Evolutionary conservation across 2,797 vertebrate species (phyloP).

Genomic region (Microctenopoma stevenorrisi): DNA sequence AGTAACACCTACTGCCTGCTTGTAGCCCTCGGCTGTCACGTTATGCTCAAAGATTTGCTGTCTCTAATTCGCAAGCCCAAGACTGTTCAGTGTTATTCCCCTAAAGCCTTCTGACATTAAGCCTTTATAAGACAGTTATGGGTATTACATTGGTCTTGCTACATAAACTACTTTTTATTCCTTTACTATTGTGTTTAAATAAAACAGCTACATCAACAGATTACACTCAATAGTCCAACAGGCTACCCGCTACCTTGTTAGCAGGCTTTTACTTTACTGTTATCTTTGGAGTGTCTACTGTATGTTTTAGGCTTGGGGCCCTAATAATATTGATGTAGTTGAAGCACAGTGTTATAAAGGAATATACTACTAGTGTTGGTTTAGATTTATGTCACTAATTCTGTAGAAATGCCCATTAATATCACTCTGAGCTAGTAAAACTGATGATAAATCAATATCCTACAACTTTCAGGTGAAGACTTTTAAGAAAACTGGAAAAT

Average conservation of each 20-base stretch:
- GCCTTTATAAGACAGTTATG: conserved; percentile 76
- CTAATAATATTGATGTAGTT: conserved; percentile 59
- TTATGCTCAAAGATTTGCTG: conserved; percentile 66
- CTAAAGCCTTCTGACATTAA: conserved; percentile 72
- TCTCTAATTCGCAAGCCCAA: conserved; percentile 72
- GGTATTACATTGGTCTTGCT: conserved; percentile 67
- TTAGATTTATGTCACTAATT: conserved; percentile 37
- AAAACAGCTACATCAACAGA: conserved; percentile 57
- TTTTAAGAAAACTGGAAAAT: conserved; percentile 43
- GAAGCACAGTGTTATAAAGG: conserved; percentile 37
- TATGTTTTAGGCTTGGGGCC: conserved; percentile 61
- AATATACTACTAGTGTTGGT: conserved; percentile 35
- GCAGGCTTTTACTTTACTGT: conserved; percentile 60
- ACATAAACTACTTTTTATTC: conserved; percentile 68
- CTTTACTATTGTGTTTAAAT: conserved; percentile 62
- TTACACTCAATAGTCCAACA: conserved; percentile 63
- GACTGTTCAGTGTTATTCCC: conserved; percentile 75
- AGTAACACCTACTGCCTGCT: conserved; percentile 37
- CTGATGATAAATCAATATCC: conserved; percentile 35
- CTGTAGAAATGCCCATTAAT: conserved; percentile 29
- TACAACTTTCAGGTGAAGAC: conserved; percentile 4
- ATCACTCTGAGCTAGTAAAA: conserved; percentile 39
- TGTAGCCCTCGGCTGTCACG: conserved; percentile 43
- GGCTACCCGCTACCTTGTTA: conserved; percentile 58
- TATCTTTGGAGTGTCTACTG: conserved; percentile 64